Base-by-base conservation (phyloP, 2,113 vertebrate genomes). In the Pseudorectes ferrugineus region DNA sequence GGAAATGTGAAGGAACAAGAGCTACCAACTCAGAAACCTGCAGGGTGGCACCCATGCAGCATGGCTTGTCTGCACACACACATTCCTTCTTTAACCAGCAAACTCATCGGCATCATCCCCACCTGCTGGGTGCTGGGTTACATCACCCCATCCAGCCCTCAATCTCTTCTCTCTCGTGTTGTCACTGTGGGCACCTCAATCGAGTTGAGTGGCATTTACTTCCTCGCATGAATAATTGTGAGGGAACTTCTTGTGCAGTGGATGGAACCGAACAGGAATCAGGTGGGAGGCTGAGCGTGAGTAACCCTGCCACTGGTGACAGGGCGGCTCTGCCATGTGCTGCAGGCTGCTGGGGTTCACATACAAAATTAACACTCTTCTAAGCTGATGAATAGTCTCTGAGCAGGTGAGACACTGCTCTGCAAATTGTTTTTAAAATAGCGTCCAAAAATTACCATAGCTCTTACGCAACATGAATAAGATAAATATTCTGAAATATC, bases 11-110 rank as follows among this genome's bases (percentile, higher is more conserved):
- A 38, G 55, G 43, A 78, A 78, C 24, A 49, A 36, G 33, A 82
- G 22, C 33, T 10, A 35, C 6, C 33, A 35, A 0, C 57, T 57
- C 1, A 4, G 55, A 38, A 59, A 36, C 8, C 17, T 17, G 14
- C 29, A 26, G 24, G 11, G 40, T 1, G 55, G 17, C 10, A 12
- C 5, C 22, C 16, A 4, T 0, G 14, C 9, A 12, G 8, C 1
- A 43, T 11, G 17, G 15, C 35, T 73, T 15, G 5, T 29, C 45
- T 14, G n/a, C 40, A 7, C 24, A 10, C 42, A 33, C 20, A 14
- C 9, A 8, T 5, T 29, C 43, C 54, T 16, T 24, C 75, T 38
- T 31, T 4, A 59, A 9, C 28, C 42, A 49, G 36, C 74, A 61
- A 55, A 48, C 9, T 8, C 24, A 57, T 15, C 45, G 52, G 40